Base-by-base conservation (phyloP, 1,140 invertebrate genomes). In the Ceratina calcarata region DNA sequence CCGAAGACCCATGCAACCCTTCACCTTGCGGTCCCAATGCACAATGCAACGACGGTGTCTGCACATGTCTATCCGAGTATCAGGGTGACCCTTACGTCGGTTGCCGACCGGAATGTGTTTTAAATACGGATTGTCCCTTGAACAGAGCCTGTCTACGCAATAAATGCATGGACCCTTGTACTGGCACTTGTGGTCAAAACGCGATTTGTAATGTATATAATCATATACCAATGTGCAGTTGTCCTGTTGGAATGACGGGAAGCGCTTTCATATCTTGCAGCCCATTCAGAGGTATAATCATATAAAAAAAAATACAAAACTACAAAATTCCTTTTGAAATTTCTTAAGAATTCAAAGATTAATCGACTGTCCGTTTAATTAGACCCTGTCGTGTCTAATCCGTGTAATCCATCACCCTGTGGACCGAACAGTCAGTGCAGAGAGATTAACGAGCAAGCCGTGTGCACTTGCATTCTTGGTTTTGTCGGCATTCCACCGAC, bases 161-260 rank as follows among this genome's bases (percentile, higher is more conserved):
- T 85, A 96, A 97, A 91, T 98, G 97, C 88, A 92, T 94, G 77
- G 96, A 98, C 93, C 97, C 97, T 53, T 98, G 97, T 82, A 92
- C 95, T 57, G 96, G 95, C 13, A 75, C 72, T 49, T 97, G 96
- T 91, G 96, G 96, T 0, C 93, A 94, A 75, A 95, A 95, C 88
- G 95, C 96, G 49, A 87, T 94, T 69, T 97, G 96, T 89, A 92
- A 94, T 24, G 95, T 96, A 1, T 93, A 95, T 68, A 96, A 96
- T 86, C 96, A 97, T 87, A 94, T 95, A 58, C 95, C 96, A 15
- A 93, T 94, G 67, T 97, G 96, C 85, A 95, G 92, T 69, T 97
- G 96, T 88, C 92, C 94, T 24, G 71, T 88, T 62, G 93, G 94
- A 66, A 95, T 93, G 87, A 94, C 94, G 18, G 96, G 96, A 74